Evolutionary conservation across 53 echinoderm and acorn worm genomes (phyloP), one percentile per base, ranked within the genome.

Genomic region (Astropecten irregularis): DNA sequence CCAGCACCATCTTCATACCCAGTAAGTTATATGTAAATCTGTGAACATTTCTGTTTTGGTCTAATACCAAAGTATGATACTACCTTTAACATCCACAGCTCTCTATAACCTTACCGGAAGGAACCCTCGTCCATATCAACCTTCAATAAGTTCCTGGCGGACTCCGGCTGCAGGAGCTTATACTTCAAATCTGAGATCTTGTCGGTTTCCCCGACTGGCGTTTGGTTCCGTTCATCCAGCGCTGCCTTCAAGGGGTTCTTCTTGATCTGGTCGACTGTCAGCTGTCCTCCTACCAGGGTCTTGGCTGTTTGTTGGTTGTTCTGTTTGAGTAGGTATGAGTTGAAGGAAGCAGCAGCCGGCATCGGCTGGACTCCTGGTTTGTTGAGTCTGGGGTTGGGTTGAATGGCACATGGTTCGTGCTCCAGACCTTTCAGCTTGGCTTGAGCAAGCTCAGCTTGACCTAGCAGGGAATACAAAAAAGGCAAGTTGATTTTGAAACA

Each of bases 381-480:
- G 0, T 77, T 38, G 28, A 68, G 74, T 38, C 62, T 72, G 0
- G 83, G 42, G 73, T 91, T 95, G 39, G 91, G 87, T 62, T 89
- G 87, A 7, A 95, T 91, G 81, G 71, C 51, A 25, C 93, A 93
- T 49, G 90, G 86, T 19, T 93, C 93, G 11, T 91, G 81, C 81
- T 97, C 97, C 2, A 97, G 84, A 29, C 97, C 97, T 58, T 97
- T 97, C 77, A 97, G 81, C 60, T 92, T 94, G 77, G 96, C 96
- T 59, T 91, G 91, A 38, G 86, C 92, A 50, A 74, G 72, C 76
- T 97, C 97, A 0, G 94, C 84, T 52, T 92, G 85, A 90, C 88
- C 97, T 97, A 66, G 2, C 44, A 34, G 22, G 44, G 26, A 55
- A 21, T 23, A 42, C 51, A 66, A 48, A n/a, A n/a, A n/a, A n/a